These are phyloP conservation scores for Odontocolon sp. DNA, from an alignment of 2,888 invertebrate species.

Conservation along the genomic window DNA sequence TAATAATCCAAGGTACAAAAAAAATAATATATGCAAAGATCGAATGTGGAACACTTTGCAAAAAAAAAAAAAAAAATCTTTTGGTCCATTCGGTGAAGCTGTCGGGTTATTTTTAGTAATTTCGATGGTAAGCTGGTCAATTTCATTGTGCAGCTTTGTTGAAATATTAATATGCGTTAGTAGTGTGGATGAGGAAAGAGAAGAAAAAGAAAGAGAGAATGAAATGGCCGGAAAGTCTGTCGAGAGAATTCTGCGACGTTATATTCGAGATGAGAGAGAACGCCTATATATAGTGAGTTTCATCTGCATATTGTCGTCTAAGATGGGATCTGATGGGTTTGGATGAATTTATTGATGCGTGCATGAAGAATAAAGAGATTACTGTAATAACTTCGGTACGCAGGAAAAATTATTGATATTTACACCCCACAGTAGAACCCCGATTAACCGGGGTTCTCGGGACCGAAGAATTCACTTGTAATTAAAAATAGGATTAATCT, in stretches of 20 bases:
- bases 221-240: not conserved
- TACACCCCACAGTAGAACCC: no score
- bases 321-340: conserved; percentile 9
- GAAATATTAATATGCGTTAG: not conserved
- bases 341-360: not conserved
- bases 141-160: no score
- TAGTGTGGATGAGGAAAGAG: not conserved
- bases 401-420: no score
- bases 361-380: conserved; percentile 1
- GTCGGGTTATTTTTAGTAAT: no score
- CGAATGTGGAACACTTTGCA: not conserved
- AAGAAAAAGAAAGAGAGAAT: not conserved
- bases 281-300: no score
- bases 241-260: not conserved
- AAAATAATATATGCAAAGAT: conserved; percentile 14
- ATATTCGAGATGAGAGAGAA: conserved; percentile 6
- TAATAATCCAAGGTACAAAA: conserved; percentile 1
- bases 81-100: no score
- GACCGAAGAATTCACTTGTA: no score
- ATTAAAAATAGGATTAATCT: no score
- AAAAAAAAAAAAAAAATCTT: conserved; percentile 1
- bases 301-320: conserved; percentile 11
- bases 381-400: no score
- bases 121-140: no score
- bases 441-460: no score